phyloP scores from a whole-genome alignment of 2,797 vertebrate species.

The Triplophysa bombifrons region DNA sequence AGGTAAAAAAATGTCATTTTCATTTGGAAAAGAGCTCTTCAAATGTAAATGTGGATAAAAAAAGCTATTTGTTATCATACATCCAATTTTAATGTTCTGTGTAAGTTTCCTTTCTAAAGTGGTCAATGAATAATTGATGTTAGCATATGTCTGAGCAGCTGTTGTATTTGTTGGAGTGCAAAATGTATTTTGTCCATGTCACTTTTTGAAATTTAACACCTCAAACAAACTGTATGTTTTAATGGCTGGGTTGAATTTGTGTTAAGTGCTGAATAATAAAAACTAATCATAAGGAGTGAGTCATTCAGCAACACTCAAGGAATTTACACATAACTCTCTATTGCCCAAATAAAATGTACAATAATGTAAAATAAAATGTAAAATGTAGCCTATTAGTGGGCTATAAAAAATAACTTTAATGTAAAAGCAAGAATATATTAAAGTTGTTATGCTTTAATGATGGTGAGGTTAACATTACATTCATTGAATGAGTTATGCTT shows the following conservation, averaged over 20 bases:
- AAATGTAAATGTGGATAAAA: too few species aligned
- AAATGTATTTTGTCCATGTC: neutral
- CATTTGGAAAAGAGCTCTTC: too few species aligned
- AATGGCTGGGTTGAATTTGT: neutral
- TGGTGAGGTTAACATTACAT: neutral
- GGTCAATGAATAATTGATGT: slow-evolving; percentile 5
- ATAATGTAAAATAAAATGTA: neutral
- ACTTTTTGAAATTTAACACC: slow-evolving; percentile 7
- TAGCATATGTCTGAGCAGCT: neutral
- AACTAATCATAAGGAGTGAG: neutral
- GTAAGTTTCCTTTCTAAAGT: slow-evolving; percentile 6
- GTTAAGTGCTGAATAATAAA: slow-evolving; percentile 5
- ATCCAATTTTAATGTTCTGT: neutral
- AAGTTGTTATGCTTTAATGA: neutral
- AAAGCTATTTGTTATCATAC: neutral
- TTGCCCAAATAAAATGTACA: neutral
- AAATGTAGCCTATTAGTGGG: too few species aligned
- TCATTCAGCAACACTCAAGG: neutral
- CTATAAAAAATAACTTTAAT: neutral
- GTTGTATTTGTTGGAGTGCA: neutral
- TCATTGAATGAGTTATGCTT: neutral
- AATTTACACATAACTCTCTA: neutral
- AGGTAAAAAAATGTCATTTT: too few species aligned
- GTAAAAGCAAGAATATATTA: neutral
- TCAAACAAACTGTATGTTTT: slow-evolving; percentile 1